Evolutionary conservation across 2,888 invertebrate species (phyloP).

Genomic region (Trachelus tabidus): DNA sequence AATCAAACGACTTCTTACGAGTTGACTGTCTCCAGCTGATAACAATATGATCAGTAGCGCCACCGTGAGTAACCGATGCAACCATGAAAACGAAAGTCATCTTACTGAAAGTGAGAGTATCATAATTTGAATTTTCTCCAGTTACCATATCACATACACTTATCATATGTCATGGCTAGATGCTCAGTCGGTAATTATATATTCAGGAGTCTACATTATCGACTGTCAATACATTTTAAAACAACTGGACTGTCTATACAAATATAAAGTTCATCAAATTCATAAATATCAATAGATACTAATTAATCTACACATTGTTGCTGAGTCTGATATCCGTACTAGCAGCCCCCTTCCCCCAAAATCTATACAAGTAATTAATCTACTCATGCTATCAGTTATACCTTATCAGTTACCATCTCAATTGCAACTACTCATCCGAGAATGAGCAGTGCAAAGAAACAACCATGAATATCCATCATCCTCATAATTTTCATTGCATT

Average conservation of each 20-base stretch:
- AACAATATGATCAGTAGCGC: not conserved
- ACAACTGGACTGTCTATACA: not conserved
- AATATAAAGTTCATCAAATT: not conserved
- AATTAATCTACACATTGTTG: not conserved
- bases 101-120: not conserved
- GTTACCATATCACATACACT: not conserved
- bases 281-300: not conserved
- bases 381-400: not conserved
- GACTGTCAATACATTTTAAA: not conserved
- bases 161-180: not conserved
- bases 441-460: not conserved
- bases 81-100: not conserved
- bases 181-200: not conserved
- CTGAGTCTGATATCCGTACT: not conserved
- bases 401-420: not conserved
- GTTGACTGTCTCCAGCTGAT: not conserved
- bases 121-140: not conserved
- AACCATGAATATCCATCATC: not conserved
- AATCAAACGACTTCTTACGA: not conserved
- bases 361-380: not conserved
- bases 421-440: not conserved
- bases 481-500: not conserved
- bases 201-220: not conserved
- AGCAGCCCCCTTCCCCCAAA: not conserved
- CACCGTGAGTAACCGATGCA: not conserved